Conservation (phyloP, 1,140 invertebrate genomes). For the Schlechtendalia chinensis region DNA sequence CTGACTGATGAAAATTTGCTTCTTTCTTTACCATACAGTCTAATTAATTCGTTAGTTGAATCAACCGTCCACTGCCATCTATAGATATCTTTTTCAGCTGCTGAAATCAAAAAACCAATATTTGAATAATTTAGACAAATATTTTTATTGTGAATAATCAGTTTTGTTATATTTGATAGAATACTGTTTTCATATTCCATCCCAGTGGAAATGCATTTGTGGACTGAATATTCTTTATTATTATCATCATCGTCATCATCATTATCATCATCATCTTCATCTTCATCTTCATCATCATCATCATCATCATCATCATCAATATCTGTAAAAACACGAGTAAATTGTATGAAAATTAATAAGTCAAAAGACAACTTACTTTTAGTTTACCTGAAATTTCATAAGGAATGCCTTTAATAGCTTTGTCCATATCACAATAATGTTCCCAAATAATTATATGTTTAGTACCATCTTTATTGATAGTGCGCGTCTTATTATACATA, state of each 20-base stretch:
- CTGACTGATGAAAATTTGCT: background rate
- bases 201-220: background rate
- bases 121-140: background rate
- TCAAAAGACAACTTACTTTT: background rate
- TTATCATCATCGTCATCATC: background rate
- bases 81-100: background rate
- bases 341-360: background rate
- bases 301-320: background rate
- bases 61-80: conserved; percentile 12
- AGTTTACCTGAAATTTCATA: conserved; percentile 18
- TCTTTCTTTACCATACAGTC: conserved; percentile 6
- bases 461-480: background rate
- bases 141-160: background rate
- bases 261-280: background rate
- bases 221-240: background rate
- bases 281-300: background rate
- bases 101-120: too few relatives aligned
- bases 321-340: background rate
- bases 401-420: background rate
- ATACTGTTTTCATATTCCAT: background rate
- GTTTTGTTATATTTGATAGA: background rate
- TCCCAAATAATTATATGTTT: conserved; percentile 1
- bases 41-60: conserved; percentile 13
- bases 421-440: conserved; percentile 24
- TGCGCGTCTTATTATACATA: conserved; percentile 11